Evolutionary conservation across 2,888 invertebrate genomes (phyloP), one percentile per base, ranked within the genome.

Genomic region (Pantelozetes paolii): DNA sequence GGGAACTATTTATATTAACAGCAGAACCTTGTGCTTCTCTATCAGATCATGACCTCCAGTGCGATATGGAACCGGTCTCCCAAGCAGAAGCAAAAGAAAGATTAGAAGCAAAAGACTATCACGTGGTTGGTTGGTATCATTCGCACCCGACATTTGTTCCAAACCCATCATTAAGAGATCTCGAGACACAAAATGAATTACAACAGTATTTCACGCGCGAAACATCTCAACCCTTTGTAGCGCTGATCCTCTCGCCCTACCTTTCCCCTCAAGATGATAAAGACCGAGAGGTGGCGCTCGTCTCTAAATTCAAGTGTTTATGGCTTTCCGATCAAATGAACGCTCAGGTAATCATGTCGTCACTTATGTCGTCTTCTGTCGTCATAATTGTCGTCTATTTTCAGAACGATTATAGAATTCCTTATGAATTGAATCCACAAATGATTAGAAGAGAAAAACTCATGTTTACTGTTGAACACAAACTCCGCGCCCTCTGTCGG

Each of bases 21-120:
- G 89, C 89, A 80, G 84, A 86, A 20, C 87, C 88, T 0, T 89
- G 89, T 78, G 84, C 84, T 73, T 89, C 89, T 77, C 84, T 87
- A 32, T 87, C 87, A 72, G 70, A 59, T 36, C 28, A 62, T 36
- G 83, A 85, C 8, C 88, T 88, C 73, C 89, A 89, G 82, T 90
- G 90, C 81, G 90, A 90, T 78, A 90, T 90, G 89, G 89, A 89
- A 79, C 89, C 90, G 0, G 87, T 88, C 26, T 87, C 87, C 2
- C 87, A 89, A 80, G 86, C 88, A 6, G 82, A 81, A 76, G 88
- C 89, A 2, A 86, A 87, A 72, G 87, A 87, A 77, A 80, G 79
- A 40, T 85, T 90, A 32, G 82, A 83, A 6, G 76, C 79, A 15
- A 80, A 80, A 23, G 86, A 86, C 2, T 80, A 83, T 78, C 80